Evolutionary conservation across 1,140 invertebrate species (phyloP).

Genomic region (Thaumatotibia leucotreta): DNA sequence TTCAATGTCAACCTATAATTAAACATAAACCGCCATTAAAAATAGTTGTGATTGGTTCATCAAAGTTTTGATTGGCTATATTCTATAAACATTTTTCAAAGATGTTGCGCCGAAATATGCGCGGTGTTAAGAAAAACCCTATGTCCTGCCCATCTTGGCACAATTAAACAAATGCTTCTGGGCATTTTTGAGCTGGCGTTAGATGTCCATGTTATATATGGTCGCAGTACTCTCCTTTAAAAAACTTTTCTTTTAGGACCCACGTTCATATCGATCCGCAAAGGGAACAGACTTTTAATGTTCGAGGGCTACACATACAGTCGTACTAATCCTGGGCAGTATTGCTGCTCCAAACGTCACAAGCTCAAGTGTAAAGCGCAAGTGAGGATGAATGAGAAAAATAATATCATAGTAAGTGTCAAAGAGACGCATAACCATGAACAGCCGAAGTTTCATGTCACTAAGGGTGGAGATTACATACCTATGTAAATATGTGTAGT

Average conservation of each 20-base stretch:
- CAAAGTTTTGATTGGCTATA: too few relatives aligned
- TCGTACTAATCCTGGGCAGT: not conserved
- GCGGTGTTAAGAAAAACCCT: too few relatives aligned
- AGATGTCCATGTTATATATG: too few relatives aligned
- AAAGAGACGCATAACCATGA: not conserved
- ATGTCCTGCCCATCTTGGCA: too few relatives aligned
- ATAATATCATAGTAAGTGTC: not conserved
- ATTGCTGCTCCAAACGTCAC: conserved; percentile 5
- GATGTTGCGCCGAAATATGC: too few relatives aligned
- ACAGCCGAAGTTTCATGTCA: not conserved
- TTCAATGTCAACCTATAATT: too few relatives aligned
- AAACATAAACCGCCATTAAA: too few relatives aligned
- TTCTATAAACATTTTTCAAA: too few relatives aligned
- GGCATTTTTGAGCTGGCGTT: too few relatives aligned
- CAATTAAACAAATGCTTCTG: too few relatives aligned
- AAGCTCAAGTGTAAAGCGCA: not conserved
- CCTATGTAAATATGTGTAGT: not conserved
- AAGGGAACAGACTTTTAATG: not conserved
- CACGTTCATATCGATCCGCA: not conserved
- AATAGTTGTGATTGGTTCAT: too few relatives aligned
- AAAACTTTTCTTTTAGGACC: conserved; percentile 1
- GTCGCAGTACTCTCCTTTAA: too few relatives aligned
- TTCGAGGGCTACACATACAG: not conserved
- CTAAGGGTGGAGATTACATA: not conserved
- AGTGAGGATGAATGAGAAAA: conserved; percentile 3